A percentile compares a stretch with the other conserved stretches of the same genome.
phyloP scores from a whole-genome alignment of 2,888 invertebrate genomes.

The Harpalus rufipes region DNA sequence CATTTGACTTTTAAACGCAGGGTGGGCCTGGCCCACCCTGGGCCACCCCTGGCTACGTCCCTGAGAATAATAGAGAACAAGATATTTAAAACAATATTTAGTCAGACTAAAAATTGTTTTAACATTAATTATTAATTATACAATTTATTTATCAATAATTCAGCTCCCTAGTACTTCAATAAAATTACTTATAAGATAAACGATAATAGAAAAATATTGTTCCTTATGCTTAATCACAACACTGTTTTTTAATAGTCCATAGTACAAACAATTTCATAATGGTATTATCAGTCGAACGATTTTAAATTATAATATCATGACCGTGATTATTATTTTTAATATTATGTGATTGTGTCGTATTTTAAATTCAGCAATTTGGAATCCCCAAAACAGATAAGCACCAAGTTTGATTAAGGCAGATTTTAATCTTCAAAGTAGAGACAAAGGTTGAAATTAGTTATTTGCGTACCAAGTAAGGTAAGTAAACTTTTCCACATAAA shows the following conservation, averaged over 20 bases:
- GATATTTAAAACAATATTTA: neutral
- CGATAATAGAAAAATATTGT: conserved; percentile 50
- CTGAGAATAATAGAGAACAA: neutral
- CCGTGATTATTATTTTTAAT: too few relatives aligned
- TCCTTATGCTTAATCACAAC: conserved; percentile 41
- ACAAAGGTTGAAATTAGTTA: too few relatives aligned
- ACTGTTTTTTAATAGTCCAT: conserved; percentile 43
- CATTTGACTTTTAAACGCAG: too few relatives aligned
- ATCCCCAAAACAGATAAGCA: conserved; percentile 11
- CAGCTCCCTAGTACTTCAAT: conserved; percentile 6
- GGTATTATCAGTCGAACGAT: conserved; percentile 21
- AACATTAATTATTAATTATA: neutral
- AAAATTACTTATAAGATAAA: conserved; percentile 11
- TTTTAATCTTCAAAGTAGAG: neutral
- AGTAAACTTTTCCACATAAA: too few relatives aligned
- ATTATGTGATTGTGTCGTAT: conserved; percentile 1
- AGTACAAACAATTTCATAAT: conserved; percentile 17
- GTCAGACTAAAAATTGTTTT: neutral
- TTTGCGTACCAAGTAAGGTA: too few relatives aligned
- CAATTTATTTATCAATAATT: neutral
- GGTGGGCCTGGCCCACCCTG: too few relatives aligned
- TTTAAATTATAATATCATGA: conserved; percentile 12
- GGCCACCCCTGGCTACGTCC: too few relatives aligned
- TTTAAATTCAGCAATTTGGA: neutral
- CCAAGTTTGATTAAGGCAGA: conserved; percentile 17